Base-by-base conservation (phyloP, 2,113 vertebrate species). In the Poicephalus meyeri region DNA sequence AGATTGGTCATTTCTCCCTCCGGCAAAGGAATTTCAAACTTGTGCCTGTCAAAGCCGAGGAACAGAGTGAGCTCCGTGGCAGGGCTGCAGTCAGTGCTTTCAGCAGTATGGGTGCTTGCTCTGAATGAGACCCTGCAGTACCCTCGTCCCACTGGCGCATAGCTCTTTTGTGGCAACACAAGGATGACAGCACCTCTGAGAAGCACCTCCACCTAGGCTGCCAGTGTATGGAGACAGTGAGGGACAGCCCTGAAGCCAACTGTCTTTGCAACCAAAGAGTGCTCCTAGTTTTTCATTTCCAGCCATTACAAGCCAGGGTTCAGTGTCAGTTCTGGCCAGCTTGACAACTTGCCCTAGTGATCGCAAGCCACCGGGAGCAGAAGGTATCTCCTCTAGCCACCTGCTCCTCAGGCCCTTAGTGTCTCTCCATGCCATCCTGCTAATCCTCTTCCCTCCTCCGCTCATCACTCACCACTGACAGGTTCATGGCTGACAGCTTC, bases 201-300 rank as follows among this genome's bases (percentile, higher is more conserved):
- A 80, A 56, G 44, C 35, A 66, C 16, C 29, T 84, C 49, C 2
- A 2, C 44, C 49, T 15, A 47, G 58, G 23, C 31, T 88, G 39
- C 23, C 0, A 0, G 33, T 0, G 0, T 29, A 4, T 18, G 50
- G 68, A 39, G 9, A 16, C 5, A 20, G 35, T 35, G 35, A 37
- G 6, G 4, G 9, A 9, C 11, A 44, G 7, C 10, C 21, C 39
- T 64, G 31, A 35, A 79, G n/a, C 65, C 5, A 1, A 35, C 37
- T 77, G 56, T 21, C 37, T 91, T 46, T 31, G 37, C 26, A 58
- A 60, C 50, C 29, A 28, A 42, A 26, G n/a, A 88, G 8, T 1
- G 0, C 5, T 47, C 28, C 35, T 15, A 8, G 76, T 76, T 83
- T 52, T 23, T 11, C 31, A 9, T 25, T 44, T 84, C 13, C 53